Evolutionary conservation across 2,797 vertebrate species (phyloP).

Genomic region (Syndactyla subalaris): DNA sequence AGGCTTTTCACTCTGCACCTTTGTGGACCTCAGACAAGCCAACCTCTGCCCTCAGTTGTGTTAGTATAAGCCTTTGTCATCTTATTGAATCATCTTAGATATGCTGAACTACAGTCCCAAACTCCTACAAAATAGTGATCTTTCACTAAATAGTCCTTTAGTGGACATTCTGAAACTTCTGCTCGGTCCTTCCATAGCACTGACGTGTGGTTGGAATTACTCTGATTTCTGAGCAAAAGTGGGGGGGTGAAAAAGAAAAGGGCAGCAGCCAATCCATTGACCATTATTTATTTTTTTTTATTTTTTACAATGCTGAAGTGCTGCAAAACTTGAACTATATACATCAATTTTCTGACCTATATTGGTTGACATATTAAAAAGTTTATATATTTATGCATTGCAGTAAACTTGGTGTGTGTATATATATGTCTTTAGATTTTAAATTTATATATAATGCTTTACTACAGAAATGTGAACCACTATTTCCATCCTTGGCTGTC

Average conservation of each 20-base stretch:
- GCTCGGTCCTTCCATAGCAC: neutral
- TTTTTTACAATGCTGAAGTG: slow-evolving; percentile 56
- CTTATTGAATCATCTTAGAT: neutral
- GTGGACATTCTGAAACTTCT: neutral
- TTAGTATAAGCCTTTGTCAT: neutral
- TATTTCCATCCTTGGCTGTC: slow-evolving; percentile 45
- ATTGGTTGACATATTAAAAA: slow-evolving; percentile 59
- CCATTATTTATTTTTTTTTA: slow-evolving; percentile 30
- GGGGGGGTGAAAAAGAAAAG: neutral
- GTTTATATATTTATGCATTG: slow-evolving; percentile 61
- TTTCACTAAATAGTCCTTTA: neutral
- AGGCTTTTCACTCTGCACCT: slow-evolving; percentile 34
- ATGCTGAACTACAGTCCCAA: neutral
- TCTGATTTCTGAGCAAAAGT: neutral
- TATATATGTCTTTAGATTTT: slow-evolving; percentile 60
- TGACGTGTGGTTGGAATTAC: neutral
- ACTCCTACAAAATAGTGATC: neutral
- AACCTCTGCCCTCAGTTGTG: slow-evolving; percentile 27
- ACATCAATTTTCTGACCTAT: slow-evolving; percentile 62
- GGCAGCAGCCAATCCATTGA: slow-evolving; percentile 25
- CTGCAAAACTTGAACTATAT: slow-evolving; percentile 72
- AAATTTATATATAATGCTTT: slow-evolving; percentile 67
- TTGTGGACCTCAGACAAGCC: slow-evolving; percentile 45
- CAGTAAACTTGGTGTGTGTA: slow-evolving; percentile 13
- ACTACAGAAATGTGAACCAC: slow-evolving; percentile 65